phyloP scores from a whole-genome alignment of 2,113 vertebrate genomes.

The Lepisosteus osseus region DNA sequence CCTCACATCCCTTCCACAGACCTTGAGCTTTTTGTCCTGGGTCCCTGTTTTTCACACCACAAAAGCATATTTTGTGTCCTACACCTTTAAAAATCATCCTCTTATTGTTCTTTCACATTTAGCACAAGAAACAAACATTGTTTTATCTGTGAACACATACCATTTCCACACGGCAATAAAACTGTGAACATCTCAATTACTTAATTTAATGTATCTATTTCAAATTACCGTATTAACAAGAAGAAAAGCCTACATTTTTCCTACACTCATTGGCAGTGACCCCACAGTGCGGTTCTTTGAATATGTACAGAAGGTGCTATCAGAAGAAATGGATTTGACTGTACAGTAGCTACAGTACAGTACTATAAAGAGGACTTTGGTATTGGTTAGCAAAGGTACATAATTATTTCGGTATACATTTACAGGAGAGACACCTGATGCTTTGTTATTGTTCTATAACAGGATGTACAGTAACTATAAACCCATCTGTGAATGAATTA shows the following conservation, averaged over 20 bases:
- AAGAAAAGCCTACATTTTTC: neutral
- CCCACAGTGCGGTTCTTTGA: neutral
- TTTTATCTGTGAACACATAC: constrained; percentile 37
- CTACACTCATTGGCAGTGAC: neutral
- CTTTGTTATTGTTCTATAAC: too few species aligned
- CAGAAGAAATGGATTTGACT: too few species aligned
- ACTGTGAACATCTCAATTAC: constrained; percentile 50
- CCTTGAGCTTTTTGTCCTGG: constrained; percentile 10
- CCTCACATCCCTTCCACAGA: constrained; percentile 51
- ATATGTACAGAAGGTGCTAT: neutral
- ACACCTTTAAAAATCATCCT: constrained; percentile 45
- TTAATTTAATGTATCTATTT: constrained; percentile 14
- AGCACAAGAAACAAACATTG: constrained; percentile 58
- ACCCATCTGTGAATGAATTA: too few species aligned
- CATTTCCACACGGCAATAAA: constrained; percentile 50
- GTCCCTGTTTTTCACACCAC: constrained; percentile 30
- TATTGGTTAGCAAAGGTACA: too few species aligned
- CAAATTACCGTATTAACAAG: neutral
- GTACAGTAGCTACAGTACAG: too few species aligned
- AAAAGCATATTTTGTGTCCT: constrained; percentile 25
- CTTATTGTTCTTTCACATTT: constrained; percentile 47
- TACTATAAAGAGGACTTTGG: too few species aligned
- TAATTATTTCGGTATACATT: too few species aligned
- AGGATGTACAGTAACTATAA: too few species aligned
- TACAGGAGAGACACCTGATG: too few species aligned